Evolutionary conservation across 2,113 vertebrate species (phyloP), one percentile per base, ranked within the genome.

Genomic region (Smithornis capensis): DNA sequence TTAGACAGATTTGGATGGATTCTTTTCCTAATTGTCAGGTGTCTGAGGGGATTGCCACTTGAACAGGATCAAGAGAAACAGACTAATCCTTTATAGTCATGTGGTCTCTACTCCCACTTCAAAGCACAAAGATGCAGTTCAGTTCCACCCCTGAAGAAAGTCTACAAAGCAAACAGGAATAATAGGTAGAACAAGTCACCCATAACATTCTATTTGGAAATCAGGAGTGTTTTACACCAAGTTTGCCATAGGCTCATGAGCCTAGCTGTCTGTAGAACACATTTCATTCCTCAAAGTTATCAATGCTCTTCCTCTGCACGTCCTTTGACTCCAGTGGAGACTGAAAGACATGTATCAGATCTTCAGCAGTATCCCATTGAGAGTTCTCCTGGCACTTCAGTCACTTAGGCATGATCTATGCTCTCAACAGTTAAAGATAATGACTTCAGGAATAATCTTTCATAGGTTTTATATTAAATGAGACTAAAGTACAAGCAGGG

Each of bases 351-450:
- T 97, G 96, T 96, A 98, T 98, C 97, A 97, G 97, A 85, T 92
- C 74, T 93, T 93, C 85, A 82, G 77, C 92, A 94, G 93, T 95
- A 96, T 91, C 73, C 95, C 96, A 73, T 40, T 93, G 96, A 97
- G 97, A 97, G 81, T 97, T 97, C 95, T 92, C 82, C 76, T 22
- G 55, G 95, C 96, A 96, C 94, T 97, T 94, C 93, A 96, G 97
- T 97, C 97, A 97, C 96, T 98, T 98, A 97, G 87, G 86, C 77
- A 96, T 98, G 97, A 98, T 98, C 96, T 98, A 98, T 98, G 97
- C 91, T 98, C 96, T 97, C 97, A 97, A 97, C 88, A 96, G 97
- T 96, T 97, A 97, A 98, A 97, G 97, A 96, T 98, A 98, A 98
- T 97, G 97, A 98, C 96, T 98, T 96, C 95, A 95, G 95, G 90